Evolutionary conservation across 1,140 invertebrate genomes (phyloP).

Genomic region (Trissolcus basalis): DNA sequence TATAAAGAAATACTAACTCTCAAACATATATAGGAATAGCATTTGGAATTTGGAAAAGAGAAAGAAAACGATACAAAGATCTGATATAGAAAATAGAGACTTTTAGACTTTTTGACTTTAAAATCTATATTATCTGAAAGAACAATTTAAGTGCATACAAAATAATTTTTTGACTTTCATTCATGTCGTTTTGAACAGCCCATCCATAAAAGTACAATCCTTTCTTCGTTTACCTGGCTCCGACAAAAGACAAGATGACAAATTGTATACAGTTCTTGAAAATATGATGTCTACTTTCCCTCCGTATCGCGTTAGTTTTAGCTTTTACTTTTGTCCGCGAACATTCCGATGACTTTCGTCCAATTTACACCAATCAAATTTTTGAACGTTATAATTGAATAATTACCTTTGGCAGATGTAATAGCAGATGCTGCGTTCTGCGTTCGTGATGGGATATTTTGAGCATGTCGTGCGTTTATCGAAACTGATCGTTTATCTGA

Average conservation of each 20-base stretch:
- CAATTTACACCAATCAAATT: background rate
- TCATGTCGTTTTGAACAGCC: slow-evolving; percentile 5
- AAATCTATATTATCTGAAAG: slow-evolving; percentile 7
- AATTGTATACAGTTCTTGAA: background rate
- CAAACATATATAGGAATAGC: too few species aligned
- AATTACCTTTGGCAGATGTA: slow-evolving; percentile 34
- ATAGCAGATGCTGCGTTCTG: slow-evolving; percentile 20
- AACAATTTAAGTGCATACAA: background rate
- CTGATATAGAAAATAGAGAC: background rate
- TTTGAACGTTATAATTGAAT: background rate
- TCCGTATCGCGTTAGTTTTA: background rate
- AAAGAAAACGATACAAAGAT: too few species aligned
- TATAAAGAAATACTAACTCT: too few species aligned
- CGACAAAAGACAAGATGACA: slow-evolving; percentile 8
- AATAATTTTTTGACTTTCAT: slow-evolving; percentile 2
- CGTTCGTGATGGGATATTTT: slow-evolving; percentile 16
- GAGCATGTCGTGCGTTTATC: slow-evolving; percentile 21
- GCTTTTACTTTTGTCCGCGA: slow-evolving; percentile 2
- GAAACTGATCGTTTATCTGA: slow-evolving; percentile 33
- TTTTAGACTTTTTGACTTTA: slow-evolving; percentile 13
- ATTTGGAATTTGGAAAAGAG: too few species aligned
- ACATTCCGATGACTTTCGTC: background rate
- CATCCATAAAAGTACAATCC: slow-evolving; percentile 20
- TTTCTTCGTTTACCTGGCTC: slow-evolving; percentile 13
- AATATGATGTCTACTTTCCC: background rate